A percentile compares a stretch with the other conserved stretches of the same genome.
Conservation (phyloP, 2,888 invertebrate species). For the Tenthredo scrophulariae region DNA sequence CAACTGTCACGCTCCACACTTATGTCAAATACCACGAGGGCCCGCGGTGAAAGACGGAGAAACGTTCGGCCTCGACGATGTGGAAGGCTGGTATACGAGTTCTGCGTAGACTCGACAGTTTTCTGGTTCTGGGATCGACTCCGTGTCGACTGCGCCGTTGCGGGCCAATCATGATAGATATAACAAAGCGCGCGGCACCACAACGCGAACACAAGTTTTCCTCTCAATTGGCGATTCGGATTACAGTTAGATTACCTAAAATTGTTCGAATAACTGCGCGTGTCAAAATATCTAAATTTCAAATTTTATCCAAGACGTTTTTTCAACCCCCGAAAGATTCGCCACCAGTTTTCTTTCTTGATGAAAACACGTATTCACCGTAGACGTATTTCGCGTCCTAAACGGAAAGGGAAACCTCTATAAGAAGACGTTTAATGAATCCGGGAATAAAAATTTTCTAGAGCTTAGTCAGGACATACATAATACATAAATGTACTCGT, state of each 20-base stretch:
- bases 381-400: background rate
- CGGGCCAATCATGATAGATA: conserved; percentile 29
- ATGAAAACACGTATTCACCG: background rate
- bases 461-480: background rate
- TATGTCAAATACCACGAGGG: conserved; percentile 45
- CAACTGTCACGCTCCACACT: conserved; percentile 2
- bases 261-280: too few relatives aligned
- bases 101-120: conserved; percentile 37
- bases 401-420: too few relatives aligned
- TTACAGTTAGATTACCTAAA: background rate
- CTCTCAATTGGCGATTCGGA: background rate
- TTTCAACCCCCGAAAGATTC: background rate
- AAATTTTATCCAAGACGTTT: background rate
- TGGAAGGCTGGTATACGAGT: conserved; percentile 39
- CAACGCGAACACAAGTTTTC: background rate
- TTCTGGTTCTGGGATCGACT: conserved; percentile 44
- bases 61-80: conserved; percentile 43
- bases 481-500: background rate
- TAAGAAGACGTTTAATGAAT: too few relatives aligned
- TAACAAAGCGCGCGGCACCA: conserved; percentile 20
- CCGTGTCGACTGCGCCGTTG: conserved; percentile 47
- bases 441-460: background rate
- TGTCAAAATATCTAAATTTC: too few relatives aligned
- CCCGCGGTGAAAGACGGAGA: conserved; percentile 12
- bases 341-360: background rate